phyloP scores from a whole-genome alignment of 2,888 invertebrate genomes.

The Xanthorhoe spadicearia region DNA sequence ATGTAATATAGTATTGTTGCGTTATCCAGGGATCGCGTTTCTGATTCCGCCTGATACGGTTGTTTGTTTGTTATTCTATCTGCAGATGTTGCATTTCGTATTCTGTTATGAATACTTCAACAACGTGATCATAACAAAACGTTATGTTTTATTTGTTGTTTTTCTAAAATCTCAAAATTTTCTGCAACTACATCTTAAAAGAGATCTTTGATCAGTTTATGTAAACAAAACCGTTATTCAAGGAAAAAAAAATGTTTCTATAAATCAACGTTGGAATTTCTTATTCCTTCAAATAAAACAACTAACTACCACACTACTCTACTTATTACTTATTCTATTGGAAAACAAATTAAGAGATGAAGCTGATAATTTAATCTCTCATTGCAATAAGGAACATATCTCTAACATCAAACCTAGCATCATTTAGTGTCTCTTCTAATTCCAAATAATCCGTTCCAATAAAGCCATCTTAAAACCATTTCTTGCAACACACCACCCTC shows the following conservation, averaged over 20 bases:
- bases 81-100: constrained; percentile 30
- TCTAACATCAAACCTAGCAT: neutral
- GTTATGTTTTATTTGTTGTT: neutral
- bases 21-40: constrained; percentile 65
- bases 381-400: neutral
- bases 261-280: too few species aligned
- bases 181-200: too few species aligned
- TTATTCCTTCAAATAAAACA: too few species aligned
- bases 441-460: constrained; percentile 5
- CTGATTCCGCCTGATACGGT: constrained; percentile 54
- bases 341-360: too few species aligned
- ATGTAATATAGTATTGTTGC: constrained; percentile 77
- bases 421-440: neutral
- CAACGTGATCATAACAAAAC: constrained; percentile 4
- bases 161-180: neutral
- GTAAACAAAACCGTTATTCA: too few species aligned
- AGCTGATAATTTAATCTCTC: neutral
- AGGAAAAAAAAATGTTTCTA: too few species aligned
- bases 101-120: constrained; percentile 16
- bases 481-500: constrained; percentile 39
- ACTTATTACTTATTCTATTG: too few species aligned
- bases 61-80: constrained; percentile 42
- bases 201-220: too few species aligned
- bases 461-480: constrained; percentile 36
- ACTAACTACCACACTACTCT: too few species aligned